These are phyloP conservation scores for Neostethus bicornis DNA, from an alignment of 2,797 vertebrate species.

Conservation along the genomic window DNA sequence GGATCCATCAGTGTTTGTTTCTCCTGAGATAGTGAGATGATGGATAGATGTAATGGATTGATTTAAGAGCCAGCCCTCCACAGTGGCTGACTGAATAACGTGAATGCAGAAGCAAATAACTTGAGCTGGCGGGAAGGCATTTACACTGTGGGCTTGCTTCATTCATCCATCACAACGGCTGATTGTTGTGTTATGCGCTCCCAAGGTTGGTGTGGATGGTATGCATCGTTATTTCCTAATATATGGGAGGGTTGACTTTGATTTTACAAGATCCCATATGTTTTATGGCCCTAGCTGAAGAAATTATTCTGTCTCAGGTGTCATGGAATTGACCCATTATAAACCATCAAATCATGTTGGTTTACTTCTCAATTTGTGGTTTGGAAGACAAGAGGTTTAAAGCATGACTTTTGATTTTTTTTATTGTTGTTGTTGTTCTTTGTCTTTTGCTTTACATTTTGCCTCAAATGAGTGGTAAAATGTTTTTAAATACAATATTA, in stretches of 20 bases:
- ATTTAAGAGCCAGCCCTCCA: slow-evolving; percentile 65
- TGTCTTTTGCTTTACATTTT: too few relatives aligned
- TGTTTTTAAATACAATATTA: too few relatives aligned
- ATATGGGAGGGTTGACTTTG: slow-evolving; percentile 40
- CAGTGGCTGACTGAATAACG: slow-evolving; percentile 63
- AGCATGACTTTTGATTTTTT: too few relatives aligned
- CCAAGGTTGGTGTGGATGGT: slow-evolving; percentile 43
- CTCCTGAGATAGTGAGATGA: slow-evolving; percentile 75
- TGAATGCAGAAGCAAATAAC: slow-evolving; percentile 57
- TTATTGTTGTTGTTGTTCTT: too few relatives aligned
- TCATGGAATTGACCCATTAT: slow-evolving; percentile 27
- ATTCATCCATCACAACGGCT: slow-evolving; percentile 68
- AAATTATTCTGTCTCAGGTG: slow-evolving; percentile 9
- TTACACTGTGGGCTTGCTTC: slow-evolving; percentile 48
- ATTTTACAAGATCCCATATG: slow-evolving; percentile 17
- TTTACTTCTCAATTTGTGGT: slow-evolving; percentile 2
- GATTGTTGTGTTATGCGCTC: slow-evolving; percentile 47
- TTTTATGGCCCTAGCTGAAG: slow-evolving; percentile 23
- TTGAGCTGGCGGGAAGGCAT: slow-evolving; percentile 39
- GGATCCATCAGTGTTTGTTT: slow-evolving; percentile 76
- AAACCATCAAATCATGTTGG: not conserved
- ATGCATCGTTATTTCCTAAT: slow-evolving; percentile 62
- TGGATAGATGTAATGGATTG: slow-evolving; percentile 77
- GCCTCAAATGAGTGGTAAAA: too few relatives aligned
- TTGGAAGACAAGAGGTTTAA: too few relatives aligned